Conservation (phyloP, 1,140 invertebrate species). For the Trichonephila clavata region DNA sequence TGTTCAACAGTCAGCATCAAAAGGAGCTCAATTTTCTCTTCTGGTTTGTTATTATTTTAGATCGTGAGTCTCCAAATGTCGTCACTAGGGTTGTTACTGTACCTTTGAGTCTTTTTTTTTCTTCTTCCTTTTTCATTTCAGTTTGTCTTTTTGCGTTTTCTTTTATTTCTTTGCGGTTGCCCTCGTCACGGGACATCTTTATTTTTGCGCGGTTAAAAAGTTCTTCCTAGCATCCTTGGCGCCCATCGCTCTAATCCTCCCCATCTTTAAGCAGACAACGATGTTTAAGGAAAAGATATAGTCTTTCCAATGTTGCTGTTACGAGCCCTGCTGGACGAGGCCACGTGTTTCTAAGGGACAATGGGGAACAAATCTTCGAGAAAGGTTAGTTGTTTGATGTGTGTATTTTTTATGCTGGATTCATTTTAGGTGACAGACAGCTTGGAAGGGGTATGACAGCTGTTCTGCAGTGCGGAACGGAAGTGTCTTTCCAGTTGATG, state of each 20-base stretch:
- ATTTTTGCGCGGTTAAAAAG: constrained; percentile 54
- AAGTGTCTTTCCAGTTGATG: background rate
- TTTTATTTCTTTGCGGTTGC: constrained; percentile 67
- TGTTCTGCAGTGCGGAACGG: background rate
- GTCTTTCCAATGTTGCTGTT: constrained; percentile 13
- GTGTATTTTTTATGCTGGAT: background rate
- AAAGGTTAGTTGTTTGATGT: constrained; percentile 35
- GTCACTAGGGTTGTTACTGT: constrained; percentile 2
- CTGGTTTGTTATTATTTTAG: background rate
- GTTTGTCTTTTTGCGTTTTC: constrained; percentile 30
- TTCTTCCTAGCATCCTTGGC: constrained; percentile 5
- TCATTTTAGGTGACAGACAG: background rate
- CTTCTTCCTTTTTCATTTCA: background rate
- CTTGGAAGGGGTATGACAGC: background rate
- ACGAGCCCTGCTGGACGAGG: background rate
- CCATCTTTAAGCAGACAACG: background rate
- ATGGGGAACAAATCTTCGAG: constrained; percentile 58
- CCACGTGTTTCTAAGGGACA: background rate
- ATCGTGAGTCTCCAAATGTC: background rate
- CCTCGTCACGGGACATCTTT: constrained; percentile 57
- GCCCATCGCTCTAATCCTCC: background rate
- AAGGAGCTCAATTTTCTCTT: background rate
- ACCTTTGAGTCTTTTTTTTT: background rate
- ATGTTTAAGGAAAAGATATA: background rate
- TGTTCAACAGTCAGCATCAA: background rate